Evolutionary conservation across 2,113 vertebrate genomes (phyloP), one percentile per base, ranked within the genome.

Genomic region (Sialia sialis): DNA sequence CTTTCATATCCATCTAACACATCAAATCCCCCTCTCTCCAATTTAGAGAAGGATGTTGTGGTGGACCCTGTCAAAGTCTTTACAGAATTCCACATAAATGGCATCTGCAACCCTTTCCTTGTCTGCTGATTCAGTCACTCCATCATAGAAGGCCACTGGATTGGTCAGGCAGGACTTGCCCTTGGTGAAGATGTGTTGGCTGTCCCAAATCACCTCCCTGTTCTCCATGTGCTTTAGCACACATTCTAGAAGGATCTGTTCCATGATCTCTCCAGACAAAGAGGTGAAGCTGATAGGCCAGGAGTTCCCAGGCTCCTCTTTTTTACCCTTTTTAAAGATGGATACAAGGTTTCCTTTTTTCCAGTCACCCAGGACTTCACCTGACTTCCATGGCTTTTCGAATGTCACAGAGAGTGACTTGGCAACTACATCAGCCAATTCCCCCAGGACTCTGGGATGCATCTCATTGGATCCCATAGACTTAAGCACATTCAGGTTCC

Each of bases 391-490:
- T 13, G 30, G 22, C 39, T 68, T 54, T 18, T 30, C 46, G 68
- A 34, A 48, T 39, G 16, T 14, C n/a, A 39, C 9, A 13, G 29
- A 68, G 19, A 52, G 16, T 22, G n/a, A 9, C 20, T 34, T 54
- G 39, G 39, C 29, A 89, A 32, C 13, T 15, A 6, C 46, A 68
- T 60, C 62, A 54, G n/a, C 44, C 46, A 70, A 3, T 46, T 60
- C 54, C 41, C 29, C 54, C 46, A 54, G n/a, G 19, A 26, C 23
- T 68, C 19, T 34, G n/a, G 54, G 39, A 54, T 34, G 21, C 11
- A 10, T 29, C 39, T 46, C 46, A 54, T 8, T 0, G 0, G 12
- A 19, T 39, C 25, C 46, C 39, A 46, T 3, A 30, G 23, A 54
- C 19, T 46, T 26, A 8, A 7, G 38, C 16, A 17, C 13, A 29